These are phyloP conservation scores for Helostoma temminkii DNA, from an alignment of 2,797 vertebrate genomes.

Conservation along the genomic window DNA sequence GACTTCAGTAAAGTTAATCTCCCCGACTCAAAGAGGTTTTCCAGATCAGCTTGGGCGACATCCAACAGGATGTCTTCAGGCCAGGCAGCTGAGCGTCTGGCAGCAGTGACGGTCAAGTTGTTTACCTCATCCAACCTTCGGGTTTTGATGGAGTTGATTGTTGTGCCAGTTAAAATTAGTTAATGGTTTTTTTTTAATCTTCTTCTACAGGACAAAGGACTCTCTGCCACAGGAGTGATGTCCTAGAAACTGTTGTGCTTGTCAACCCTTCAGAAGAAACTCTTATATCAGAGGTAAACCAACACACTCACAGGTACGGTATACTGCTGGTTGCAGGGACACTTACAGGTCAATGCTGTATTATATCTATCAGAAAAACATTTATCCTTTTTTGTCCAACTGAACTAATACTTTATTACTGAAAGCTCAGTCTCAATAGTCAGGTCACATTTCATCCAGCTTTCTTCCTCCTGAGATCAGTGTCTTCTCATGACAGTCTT, in stretches of 20 bases:
- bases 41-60: constrained; percentile 42
- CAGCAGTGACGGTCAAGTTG: constrained; percentile 18
- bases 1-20: constrained; percentile 50
- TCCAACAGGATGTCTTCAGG: constrained; percentile 41
- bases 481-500: too few relatives aligned
- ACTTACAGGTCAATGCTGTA: neutral
- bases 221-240: constrained; percentile 93
- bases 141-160: neutral
- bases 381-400: too few relatives aligned
- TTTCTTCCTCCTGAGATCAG: too few relatives aligned
- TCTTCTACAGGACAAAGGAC: constrained; percentile 92
- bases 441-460: too few relatives aligned
- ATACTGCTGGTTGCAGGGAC: neutral
- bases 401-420: too few relatives aligned
- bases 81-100: constrained; percentile 41
- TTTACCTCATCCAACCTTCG: constrained; percentile 22
- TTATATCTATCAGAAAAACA: too few relatives aligned
- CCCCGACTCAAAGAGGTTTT: constrained; percentile 49
- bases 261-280: constrained; percentile 93
- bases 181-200: constrained; percentile 29
- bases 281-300: constrained; percentile 89
- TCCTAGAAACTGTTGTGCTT: constrained; percentile 92
- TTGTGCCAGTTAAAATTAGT: neutral
- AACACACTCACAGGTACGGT: neutral
- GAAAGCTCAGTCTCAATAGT: too few relatives aligned